Conservation (phyloP, 64 coral and sea anemone genomes). For the Actinia equina region DNA sequence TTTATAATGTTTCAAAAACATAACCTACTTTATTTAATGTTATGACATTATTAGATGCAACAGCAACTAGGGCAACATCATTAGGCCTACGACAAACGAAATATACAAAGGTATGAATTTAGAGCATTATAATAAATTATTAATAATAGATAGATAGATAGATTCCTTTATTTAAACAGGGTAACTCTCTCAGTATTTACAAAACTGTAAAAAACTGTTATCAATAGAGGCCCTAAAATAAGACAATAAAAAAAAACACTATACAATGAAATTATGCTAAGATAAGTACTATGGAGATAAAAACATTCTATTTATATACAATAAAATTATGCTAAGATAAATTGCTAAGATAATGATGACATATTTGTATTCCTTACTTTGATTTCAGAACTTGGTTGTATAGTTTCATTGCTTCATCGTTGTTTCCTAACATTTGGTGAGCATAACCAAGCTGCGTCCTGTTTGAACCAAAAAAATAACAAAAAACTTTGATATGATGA, state of each 20-base stretch:
- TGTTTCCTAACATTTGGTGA: constrained; percentile 73
- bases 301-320: too few relatives aligned
- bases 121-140: background rate
- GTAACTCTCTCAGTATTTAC: too few relatives aligned
- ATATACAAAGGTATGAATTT: background rate
- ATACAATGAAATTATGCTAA: too few relatives aligned
- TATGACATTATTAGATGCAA: constrained; percentile 91
- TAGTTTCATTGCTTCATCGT: constrained; percentile 88
- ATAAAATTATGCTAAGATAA: too few relatives aligned
- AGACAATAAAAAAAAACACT: too few relatives aligned
- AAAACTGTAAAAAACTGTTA: too few relatives aligned
- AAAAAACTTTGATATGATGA: background rate
- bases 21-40: constrained; percentile 80
- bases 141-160: too few relatives aligned
- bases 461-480: background rate
- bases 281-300: too few relatives aligned
- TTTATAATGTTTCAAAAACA: too few relatives aligned
- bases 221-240: too few relatives aligned
- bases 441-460: constrained; percentile 86
- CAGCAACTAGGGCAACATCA: constrained; percentile 86
- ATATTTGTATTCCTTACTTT: constrained; percentile 47
- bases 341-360: too few relatives aligned
- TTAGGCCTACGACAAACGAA: constrained; percentile 56
- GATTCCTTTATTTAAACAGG: too few relatives aligned
- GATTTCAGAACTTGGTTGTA: constrained; percentile 98